Evolutionary conservation across 2,888 invertebrate species (phyloP).

Genomic region (Latrodectus hesperus): DNA sequence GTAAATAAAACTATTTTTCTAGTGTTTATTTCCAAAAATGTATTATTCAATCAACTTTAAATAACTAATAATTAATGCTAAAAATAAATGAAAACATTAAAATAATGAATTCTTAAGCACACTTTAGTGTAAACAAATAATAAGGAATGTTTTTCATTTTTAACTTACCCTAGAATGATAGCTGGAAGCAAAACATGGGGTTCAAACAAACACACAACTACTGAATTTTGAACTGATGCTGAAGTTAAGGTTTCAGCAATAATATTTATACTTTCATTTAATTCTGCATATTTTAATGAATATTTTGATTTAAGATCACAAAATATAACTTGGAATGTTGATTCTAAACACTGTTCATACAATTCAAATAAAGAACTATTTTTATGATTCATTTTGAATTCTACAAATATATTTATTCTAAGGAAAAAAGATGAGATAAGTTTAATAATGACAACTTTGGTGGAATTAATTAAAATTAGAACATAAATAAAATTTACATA

Average conservation of each 20-base stretch:
- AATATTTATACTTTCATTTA: background rate
- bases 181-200: constrained; percentile 26
- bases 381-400: background rate
- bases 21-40: background rate
- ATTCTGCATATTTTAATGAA: constrained; percentile 2
- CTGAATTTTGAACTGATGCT: background rate
- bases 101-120: too few relatives aligned
- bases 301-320: constrained; percentile 25
- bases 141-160: too few relatives aligned
- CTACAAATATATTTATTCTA: too few relatives aligned
- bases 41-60: too few relatives aligned
- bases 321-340: constrained; percentile 15
- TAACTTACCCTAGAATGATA: constrained; percentile 44
- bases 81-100: too few relatives aligned
- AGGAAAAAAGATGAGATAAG: too few relatives aligned
- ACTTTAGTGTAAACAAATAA: too few relatives aligned
- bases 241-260: background rate
- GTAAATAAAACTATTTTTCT: background rate
- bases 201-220: constrained; percentile 24
- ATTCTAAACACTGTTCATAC: background rate
- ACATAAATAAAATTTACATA: too few relatives aligned
- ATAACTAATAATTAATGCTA: too few relatives aligned
- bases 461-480: too few relatives aligned
- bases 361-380: constrained; percentile 13
- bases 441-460: too few relatives aligned